phyloP scores from a whole-genome alignment of 2,113 vertebrate species.

The Perognathus longimembris region DNA sequence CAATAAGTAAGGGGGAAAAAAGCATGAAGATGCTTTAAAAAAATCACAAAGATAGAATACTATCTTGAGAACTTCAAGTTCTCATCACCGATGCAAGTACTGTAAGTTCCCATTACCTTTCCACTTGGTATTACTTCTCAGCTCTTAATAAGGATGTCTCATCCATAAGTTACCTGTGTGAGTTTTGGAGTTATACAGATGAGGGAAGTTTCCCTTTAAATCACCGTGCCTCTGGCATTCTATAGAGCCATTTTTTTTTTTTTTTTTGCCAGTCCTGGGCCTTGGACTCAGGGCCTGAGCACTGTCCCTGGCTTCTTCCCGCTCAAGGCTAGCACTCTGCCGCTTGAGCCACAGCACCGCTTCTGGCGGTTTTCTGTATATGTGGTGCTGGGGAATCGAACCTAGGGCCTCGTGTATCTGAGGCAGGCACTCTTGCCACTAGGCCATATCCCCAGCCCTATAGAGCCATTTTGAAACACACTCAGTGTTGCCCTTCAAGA shows the following conservation, averaged over 20 bases:
- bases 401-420: no score
- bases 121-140: not conserved
- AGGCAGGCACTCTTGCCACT: no score
- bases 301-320: no score
- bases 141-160: not conserved
- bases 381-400: no score
- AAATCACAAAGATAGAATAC: not conserved
- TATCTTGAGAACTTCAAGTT: not conserved
- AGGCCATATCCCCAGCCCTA: no score
- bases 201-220: conserved; percentile 48
- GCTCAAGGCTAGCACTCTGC: no score
- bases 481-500: conserved; percentile 4
- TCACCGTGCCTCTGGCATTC: not conserved
- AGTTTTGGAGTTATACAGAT: not conserved
- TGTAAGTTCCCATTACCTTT: not conserved
- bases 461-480: conserved; percentile 22
- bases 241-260: not conserved
- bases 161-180: not conserved
- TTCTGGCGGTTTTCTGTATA: no score
- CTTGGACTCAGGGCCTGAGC: no score
- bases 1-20: no score
- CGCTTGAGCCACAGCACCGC: no score
- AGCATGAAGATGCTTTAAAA: no score
- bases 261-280: no score
- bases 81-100: not conserved